These are phyloP conservation scores for Diarsia rubi DNA, from an alignment of 2,888 invertebrate genomes.

Conservation along the genomic window DNA sequence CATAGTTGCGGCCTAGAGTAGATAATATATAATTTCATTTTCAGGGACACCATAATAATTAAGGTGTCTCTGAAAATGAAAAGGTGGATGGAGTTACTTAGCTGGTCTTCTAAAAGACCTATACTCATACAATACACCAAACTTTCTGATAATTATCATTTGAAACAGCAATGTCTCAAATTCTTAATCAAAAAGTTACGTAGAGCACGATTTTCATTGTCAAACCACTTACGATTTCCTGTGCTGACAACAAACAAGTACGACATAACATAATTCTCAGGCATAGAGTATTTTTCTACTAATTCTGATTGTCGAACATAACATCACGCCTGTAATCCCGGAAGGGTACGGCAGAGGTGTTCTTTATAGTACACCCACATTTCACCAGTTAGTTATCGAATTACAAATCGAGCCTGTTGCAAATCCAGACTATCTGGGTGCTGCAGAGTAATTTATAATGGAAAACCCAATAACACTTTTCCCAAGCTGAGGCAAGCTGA, in stretches of 20 bases:
- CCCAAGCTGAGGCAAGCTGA: too few species aligned
- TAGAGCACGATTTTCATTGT: background rate
- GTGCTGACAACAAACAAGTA: background rate
- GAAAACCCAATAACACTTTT: too few species aligned
- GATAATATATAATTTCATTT: too few species aligned
- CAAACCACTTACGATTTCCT: background rate
- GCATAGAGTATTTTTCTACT: background rate
- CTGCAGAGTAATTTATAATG: too few species aligned
- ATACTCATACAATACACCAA: background rate
- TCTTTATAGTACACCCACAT: too few species aligned
- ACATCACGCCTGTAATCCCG: too few species aligned
- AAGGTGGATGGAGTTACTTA: background rate
- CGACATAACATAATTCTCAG: background rate
- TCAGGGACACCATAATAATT: too few species aligned
- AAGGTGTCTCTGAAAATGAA: background rate
- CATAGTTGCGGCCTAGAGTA: background rate
- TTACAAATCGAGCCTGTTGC: too few species aligned
- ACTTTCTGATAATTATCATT: background rate
- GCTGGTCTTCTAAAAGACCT: background rate
- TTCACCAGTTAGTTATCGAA: too few species aligned
- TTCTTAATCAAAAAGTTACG: background rate
- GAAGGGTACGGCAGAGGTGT: too few species aligned
- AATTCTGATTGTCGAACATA: background rate
- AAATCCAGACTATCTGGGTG: too few species aligned
- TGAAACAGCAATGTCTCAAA: background rate